Base-by-base conservation (phyloP, 1,140 invertebrate genomes). In the Monochamus saltuarius region DNA sequence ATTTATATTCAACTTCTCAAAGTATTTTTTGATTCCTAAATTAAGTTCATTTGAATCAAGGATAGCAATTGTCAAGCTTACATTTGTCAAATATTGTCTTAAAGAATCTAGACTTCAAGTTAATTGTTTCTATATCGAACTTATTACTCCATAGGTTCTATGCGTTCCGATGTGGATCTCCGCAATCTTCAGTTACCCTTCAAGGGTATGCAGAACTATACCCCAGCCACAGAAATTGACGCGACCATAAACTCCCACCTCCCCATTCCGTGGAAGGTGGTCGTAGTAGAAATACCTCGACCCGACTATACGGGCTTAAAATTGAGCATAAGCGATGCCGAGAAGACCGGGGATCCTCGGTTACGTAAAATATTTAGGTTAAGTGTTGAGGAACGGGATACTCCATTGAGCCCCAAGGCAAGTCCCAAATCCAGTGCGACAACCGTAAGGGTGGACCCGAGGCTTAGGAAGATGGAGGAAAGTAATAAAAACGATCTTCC, bases 181-280 rank as follows among this genome's bases (percentile, higher is more conserved):
- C 80, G 90, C n/a, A 80, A 82, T 34, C 72, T 89, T 58, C 81
- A 81, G 29, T 70, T 90, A 52, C 89, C 89, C 1, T 91, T 92
- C 64, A 89, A 91, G 73, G 85, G 88, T 1, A 75, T 78, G 67
- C 86, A 87, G 11, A 85, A 90, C 58, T 91, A 91, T 65, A 82
- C 87, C 13, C 89, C 91, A 1, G 90, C 91, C 34, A 90, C 85
- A 1, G 91, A 94, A 79, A 92, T 94, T 54, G 87, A 92, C 70
- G 91, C 88, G 6, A 90, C 89, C 9, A 82, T 90, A 34, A 85
- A 84, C 29, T 88, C 87, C 47, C 90, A 93, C 77, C 83, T 85
- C 0, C 87, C 87, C 1, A 85, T 91, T 34, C 64, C 75, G 1
- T 93, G 88, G 78, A 87, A 86, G 71, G 80, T 82, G 19, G 53